Evolutionary conservation across 2,888 invertebrate genomes (phyloP).

Genomic region (Camptogramma bilineatum): DNA sequence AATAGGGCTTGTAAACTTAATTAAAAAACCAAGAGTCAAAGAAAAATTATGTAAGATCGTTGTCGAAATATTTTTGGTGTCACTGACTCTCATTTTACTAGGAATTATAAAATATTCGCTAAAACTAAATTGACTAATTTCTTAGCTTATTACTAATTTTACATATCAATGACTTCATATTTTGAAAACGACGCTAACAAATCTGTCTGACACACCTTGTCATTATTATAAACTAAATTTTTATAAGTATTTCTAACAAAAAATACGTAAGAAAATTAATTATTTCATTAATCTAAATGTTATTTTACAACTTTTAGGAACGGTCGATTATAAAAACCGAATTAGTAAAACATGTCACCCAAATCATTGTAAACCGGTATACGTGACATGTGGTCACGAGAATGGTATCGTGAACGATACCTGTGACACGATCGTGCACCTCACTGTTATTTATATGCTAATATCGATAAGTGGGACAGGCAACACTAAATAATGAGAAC

Average conservation of each 20-base stretch:
- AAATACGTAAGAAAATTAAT: conserved; percentile 8
- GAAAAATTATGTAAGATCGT: conserved; percentile 2
- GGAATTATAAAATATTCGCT: conserved; percentile 23
- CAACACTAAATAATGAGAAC: conserved; percentile 37
- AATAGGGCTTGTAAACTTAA: conserved; percentile 15
- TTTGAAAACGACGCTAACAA: conserved; percentile 10
- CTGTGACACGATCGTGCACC: conserved; percentile 39
- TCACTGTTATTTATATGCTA: conserved; percentile 36
- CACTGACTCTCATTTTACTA: conserved; percentile 31
- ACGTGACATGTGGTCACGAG: conserved; percentile 69
- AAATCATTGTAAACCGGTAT: conserved; percentile 33
- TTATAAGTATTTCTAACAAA: neutral
- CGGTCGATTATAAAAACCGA: conserved; percentile 11
- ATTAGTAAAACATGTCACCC: conserved; percentile 23
- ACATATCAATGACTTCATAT: conserved; percentile 36
- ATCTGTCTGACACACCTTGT: conserved; percentile 25
- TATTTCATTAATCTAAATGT: conserved; percentile 17
- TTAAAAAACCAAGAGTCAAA: neutral
- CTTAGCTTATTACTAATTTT: conserved; percentile 32
- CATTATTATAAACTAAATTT: neutral
- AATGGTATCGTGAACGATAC: conserved; percentile 39
- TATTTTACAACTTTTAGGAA: conserved; percentile 24
- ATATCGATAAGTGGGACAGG: conserved; percentile 37
- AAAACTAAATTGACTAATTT: conserved; percentile 29
- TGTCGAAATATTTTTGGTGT: conserved; percentile 36